phyloP scores from a whole-genome alignment of 2,888 invertebrate species.

The Gymnoscelis rufifasciata region DNA sequence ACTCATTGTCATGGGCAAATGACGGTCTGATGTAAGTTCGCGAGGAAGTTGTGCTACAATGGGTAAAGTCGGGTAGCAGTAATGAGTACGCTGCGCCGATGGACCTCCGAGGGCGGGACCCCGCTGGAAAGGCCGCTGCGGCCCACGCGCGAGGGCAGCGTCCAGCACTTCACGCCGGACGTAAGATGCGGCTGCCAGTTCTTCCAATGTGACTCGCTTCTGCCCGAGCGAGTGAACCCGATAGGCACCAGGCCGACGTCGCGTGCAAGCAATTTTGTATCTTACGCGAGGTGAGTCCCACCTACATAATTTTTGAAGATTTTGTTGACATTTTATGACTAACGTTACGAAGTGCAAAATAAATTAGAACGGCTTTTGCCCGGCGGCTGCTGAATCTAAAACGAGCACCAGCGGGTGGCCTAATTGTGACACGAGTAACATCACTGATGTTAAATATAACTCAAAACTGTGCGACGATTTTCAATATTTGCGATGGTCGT shows the following conservation, averaged over 20 bases:
- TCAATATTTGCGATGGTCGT: constrained; percentile 49
- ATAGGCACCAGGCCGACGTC: constrained; percentile 83
- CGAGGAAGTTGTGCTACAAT: constrained; percentile 46
- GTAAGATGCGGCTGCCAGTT: constrained; percentile 92
- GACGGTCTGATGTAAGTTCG: constrained; percentile 37
- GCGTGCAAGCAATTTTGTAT: constrained; percentile 73
- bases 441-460: constrained; percentile 70
- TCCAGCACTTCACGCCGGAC: constrained; percentile 85
- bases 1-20: constrained; percentile 47
- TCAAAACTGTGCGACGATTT: constrained; percentile 50
- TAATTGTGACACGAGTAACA: constrained; percentile 69
- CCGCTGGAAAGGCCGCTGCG: constrained; percentile 81
- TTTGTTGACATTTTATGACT: constrained; percentile 55
- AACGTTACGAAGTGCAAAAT: constrained; percentile 54
- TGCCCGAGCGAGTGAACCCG: constrained; percentile 86
- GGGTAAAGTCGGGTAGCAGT: constrained; percentile 53
- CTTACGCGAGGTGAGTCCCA: constrained; percentile 63
- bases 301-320: constrained; percentile 40
- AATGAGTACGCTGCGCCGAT: constrained; percentile 79
- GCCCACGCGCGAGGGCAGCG: constrained; percentile 85
- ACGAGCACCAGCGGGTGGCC: constrained; percentile 74
- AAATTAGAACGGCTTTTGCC: constrained; percentile 56
- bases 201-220: constrained; percentile 87
- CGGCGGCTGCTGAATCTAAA: constrained; percentile 74
- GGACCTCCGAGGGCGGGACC: constrained; percentile 83